Percentiles rank a stretch among this genome's conserved stretches.
Conservation (phyloP, 2,888 invertebrate genomes). For the Lysandra bellargus region DNA sequence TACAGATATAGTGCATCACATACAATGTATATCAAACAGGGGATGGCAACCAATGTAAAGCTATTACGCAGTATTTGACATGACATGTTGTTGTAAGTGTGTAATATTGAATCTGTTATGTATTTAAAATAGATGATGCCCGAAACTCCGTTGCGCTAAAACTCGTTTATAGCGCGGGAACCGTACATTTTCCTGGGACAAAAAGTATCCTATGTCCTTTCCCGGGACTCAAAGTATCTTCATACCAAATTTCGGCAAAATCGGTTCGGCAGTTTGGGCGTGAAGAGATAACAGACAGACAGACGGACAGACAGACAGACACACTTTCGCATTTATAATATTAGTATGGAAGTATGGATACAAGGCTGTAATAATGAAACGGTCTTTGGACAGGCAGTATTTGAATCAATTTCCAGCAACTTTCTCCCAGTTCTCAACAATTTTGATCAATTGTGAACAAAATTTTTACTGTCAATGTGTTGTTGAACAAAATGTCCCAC, state of each 20-base stretch:
- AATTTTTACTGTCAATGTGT: not conserved
- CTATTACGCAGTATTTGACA: not conserved
- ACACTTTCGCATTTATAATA: too few species aligned
- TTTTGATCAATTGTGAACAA: not conserved
- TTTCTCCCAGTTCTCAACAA: not conserved
- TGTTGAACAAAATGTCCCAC: not conserved
- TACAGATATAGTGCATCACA: constrained; percentile 33
- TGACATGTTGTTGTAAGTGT: not conserved
- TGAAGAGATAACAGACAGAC: too few species aligned
- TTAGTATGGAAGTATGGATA: too few species aligned
- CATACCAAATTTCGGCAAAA: too few species aligned
- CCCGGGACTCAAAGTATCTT: too few species aligned
- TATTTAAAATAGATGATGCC: too few species aligned
- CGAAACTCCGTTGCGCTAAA: too few species aligned
- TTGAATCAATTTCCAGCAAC: not conserved
- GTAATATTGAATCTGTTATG: not conserved
- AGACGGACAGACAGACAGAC: too few species aligned
- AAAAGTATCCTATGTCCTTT: too few species aligned
- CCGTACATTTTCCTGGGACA: too few species aligned
- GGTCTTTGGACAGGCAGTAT: not conserved
- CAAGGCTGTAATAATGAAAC: not conserved
- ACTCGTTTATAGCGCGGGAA: too few species aligned
- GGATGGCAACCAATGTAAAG: not conserved
- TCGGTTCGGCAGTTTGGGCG: too few species aligned
- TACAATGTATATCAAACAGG: not conserved